Conservation (phyloP, 2,113 vertebrate species). For the Suncus etruscus region DNA sequence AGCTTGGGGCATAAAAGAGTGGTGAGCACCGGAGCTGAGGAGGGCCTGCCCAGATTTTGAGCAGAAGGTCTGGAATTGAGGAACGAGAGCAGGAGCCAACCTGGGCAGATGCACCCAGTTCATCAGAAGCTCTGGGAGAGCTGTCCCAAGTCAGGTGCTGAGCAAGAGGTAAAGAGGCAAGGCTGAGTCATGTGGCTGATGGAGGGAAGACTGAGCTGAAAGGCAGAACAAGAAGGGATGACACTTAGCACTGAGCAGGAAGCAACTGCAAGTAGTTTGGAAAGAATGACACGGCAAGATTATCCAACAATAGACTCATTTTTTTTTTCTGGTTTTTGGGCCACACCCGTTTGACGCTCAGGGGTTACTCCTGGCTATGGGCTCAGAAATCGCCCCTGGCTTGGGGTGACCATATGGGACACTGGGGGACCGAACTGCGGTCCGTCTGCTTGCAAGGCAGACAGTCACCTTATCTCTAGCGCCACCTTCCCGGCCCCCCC, state of each 20-base stretch:
- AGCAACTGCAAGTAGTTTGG: background rate
- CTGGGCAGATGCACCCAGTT: background rate
- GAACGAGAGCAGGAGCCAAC: too few relatives aligned
- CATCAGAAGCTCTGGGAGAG: background rate
- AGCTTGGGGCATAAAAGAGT: background rate
- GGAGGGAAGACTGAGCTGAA: background rate
- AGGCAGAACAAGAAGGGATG: background rate
- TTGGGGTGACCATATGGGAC: too few relatives aligned
- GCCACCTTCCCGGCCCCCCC: too few relatives aligned
- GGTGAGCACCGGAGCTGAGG: background rate
- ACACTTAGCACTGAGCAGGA: background rate
- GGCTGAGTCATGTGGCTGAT: background rate
- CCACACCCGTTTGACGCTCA: too few relatives aligned
- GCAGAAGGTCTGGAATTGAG: background rate
- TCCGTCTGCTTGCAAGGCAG: too few relatives aligned
- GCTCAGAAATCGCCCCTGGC: too few relatives aligned
- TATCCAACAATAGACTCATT: too few relatives aligned
- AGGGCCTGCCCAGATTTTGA: background rate
- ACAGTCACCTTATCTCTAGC: too few relatives aligned
- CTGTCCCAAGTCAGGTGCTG: conserved; percentile 19
- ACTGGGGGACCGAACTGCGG: too few relatives aligned
- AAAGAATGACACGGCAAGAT: too few relatives aligned
- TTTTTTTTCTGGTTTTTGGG: too few relatives aligned
- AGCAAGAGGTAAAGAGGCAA: background rate
- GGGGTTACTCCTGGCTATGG: too few relatives aligned